Percentiles rank a stretch among this genome's conserved stretches.
phyloP scores from a whole-genome alignment of 2,113 vertebrate genomes.

The Mormoops blainvillei region DNA sequence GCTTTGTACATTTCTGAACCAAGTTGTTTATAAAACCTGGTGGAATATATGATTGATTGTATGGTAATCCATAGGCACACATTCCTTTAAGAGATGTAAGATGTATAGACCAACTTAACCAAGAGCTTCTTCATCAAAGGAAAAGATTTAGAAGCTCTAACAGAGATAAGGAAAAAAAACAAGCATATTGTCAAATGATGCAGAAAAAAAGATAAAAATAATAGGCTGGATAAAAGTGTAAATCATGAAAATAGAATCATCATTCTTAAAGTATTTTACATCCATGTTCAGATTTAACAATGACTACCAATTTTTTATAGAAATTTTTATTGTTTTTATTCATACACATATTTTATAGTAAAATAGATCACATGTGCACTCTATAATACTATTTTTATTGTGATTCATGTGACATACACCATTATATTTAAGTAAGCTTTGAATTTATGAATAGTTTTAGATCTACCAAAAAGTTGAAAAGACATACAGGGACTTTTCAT shows the following conservation, averaged over 20 bases:
- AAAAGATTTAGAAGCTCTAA: slow-evolving; percentile 35
- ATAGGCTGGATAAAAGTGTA: slow-evolving; percentile 21
- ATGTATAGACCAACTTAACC: slow-evolving; percentile 2
- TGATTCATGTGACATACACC: neutral
- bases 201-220: slow-evolving; percentile 10
- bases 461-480: neutral
- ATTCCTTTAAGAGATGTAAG: slow-evolving; percentile 17
- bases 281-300: slow-evolving; percentile 20
- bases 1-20: neutral
- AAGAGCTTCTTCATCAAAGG: slow-evolving; percentile 27
- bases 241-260: slow-evolving; percentile 45
- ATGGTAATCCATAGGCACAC: neutral
- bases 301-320: neutral
- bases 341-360: neutral
- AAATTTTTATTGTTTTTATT: slow-evolving; percentile 15
- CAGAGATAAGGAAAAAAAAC: neutral
- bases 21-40: neutral
- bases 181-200: slow-evolving; percentile 28
- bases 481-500: neutral
- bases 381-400: slow-evolving; percentile 27
- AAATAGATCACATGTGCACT: neutral
- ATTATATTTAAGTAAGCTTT: neutral
- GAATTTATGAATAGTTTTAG: neutral
- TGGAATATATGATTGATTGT: neutral
- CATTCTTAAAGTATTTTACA: slow-evolving; percentile 1